Percentiles rank a stretch among this genome's conserved stretches.
These are phyloP conservation scores for Pissodes strobi DNA, from an alignment of 1,140 invertebrate genomes.

Conservation along the genomic window DNA sequence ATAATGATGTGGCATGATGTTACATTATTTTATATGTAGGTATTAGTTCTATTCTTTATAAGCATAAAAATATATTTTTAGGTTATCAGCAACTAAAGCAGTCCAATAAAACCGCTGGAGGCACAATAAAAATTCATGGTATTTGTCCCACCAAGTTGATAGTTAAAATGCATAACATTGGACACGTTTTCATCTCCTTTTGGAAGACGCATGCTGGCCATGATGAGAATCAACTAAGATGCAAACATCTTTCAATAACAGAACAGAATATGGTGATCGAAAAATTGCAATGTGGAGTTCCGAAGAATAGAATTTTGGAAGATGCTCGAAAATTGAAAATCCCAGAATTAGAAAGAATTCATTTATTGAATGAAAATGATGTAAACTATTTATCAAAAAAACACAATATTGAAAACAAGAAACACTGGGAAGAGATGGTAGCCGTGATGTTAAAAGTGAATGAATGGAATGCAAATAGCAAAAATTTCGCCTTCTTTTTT, in stretches of 20 bases:
- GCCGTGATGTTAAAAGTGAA: slow-evolving; percentile 24
- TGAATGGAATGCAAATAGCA: slow-evolving; percentile 29
- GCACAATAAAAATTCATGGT: too few relatives aligned
- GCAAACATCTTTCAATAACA: slow-evolving; percentile 14
- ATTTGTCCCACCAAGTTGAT: too few relatives aligned
- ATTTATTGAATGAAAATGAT: slow-evolving; percentile 26
- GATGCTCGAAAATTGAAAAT: slow-evolving; percentile 23
- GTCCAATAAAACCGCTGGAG: too few relatives aligned
- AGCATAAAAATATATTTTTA: too few relatives aligned
- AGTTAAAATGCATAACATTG: too few relatives aligned
- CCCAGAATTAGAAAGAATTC: slow-evolving; percentile 2
- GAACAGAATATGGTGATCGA: slow-evolving; percentile 20
- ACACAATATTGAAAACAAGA: slow-evolving; percentile 23
- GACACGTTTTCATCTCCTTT: too few relatives aligned
- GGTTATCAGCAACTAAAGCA: too few relatives aligned
- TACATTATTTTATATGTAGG: too few relatives aligned
- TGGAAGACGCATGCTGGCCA: slow-evolving; percentile 29
- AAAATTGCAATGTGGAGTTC: slow-evolving; percentile 20
- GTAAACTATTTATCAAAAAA: slow-evolving; percentile 21
- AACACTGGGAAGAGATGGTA: slow-evolving; percentile 23
- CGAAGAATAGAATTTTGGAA: slow-evolving; percentile 19
- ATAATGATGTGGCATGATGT: too few relatives aligned
- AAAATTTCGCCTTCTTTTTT: slow-evolving; percentile 32
- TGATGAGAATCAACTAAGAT: slow-evolving; percentile 23
- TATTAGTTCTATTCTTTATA: too few relatives aligned